phyloP scores from a whole-genome alignment of 2,888 invertebrate genomes.

The Ecliptopera silaceata region DNA sequence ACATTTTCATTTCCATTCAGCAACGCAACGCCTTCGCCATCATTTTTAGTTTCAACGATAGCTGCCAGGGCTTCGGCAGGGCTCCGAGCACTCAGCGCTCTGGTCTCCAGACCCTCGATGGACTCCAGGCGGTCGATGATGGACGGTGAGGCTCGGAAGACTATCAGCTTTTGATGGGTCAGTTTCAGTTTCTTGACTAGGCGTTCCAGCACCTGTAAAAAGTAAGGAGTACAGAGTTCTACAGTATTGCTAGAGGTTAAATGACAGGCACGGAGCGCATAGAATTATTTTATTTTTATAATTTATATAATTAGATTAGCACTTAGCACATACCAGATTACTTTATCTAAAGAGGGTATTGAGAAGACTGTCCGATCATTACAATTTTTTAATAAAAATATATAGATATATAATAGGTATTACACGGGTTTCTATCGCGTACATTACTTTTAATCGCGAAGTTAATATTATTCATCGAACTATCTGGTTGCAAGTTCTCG shows the following conservation, averaged over 20 bases:
- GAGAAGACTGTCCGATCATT: too few species aligned
- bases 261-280: too few species aligned
- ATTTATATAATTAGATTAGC: too few species aligned
- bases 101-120: slow-evolving; percentile 44
- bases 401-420: too few species aligned
- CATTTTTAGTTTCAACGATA: neutral
- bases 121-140: slow-evolving; percentile 43
- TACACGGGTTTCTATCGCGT: too few species aligned
- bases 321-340: too few species aligned
- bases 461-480: too few species aligned
- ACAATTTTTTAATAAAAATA: too few species aligned
- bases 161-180: slow-evolving; percentile 74
- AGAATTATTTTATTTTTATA: too few species aligned
- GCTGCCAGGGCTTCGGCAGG: slow-evolving; percentile 34
- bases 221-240: neutral
- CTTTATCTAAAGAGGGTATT: too few species aligned
- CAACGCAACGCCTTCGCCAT: slow-evolving; percentile 10
- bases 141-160: slow-evolving; percentile 64
- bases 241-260: neutral
- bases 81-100: slow-evolving; percentile 41
- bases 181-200: slow-evolving; percentile 80
- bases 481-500: too few species aligned
- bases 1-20: slow-evolving; percentile 9
- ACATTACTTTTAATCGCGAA: too few species aligned
- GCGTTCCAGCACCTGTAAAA: slow-evolving; percentile 81